Evolutionary conservation across 2,888 invertebrate species (phyloP), one percentile per base, ranked within the genome.

Genomic region (Steinernema carpocapsae): DNA sequence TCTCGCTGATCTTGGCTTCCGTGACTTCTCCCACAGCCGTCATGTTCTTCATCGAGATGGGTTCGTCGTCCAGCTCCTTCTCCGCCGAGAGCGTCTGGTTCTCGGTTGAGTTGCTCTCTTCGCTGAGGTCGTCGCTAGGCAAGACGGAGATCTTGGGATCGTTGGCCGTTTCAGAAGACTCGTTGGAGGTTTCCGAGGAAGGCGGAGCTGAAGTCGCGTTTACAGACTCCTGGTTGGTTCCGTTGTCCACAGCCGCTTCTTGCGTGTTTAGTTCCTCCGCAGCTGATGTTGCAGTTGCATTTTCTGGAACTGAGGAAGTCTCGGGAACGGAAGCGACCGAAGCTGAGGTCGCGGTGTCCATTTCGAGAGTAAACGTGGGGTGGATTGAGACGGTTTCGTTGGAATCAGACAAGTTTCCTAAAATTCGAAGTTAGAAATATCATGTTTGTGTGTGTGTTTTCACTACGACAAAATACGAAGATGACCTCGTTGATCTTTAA

Each of bases 41-140:
- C 64, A 64, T 64, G 64, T 64, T 64, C 64, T 29, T 64, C 64
- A 64, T 64, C 17, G 64, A 64, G 32, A 64, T 32, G 17, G 64
- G 32, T 37, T 64, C 64, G 3, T 64, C 32, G 3, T 64, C 32
- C 29, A 12, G 19, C 48, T 48, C 26, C 32, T 32, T 29, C 29
- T 64, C 64, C 6, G 2, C 26, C 1, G 32, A 4, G 32, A 29
- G 26, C 17, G 22, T 6, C 64, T 17, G 32, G 26, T 22, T 37
- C 14, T 64, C 64, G 29, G 14, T 17, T 12, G 37, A 37, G 17
- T 32, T 29, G 14, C 10, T 64, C 10, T 64, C 64, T 29, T 64
- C 64, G 4, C 26, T 29, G 2, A 26, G 6, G 17, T 29, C 29
- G 17, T 37, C 64, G 29, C 32, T 29, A 3, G 64, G 64, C 3